These are phyloP conservation scores for Euura saliciscinereae DNA, from an alignment of 1,140 invertebrate genomes.

Conservation along the genomic window DNA sequence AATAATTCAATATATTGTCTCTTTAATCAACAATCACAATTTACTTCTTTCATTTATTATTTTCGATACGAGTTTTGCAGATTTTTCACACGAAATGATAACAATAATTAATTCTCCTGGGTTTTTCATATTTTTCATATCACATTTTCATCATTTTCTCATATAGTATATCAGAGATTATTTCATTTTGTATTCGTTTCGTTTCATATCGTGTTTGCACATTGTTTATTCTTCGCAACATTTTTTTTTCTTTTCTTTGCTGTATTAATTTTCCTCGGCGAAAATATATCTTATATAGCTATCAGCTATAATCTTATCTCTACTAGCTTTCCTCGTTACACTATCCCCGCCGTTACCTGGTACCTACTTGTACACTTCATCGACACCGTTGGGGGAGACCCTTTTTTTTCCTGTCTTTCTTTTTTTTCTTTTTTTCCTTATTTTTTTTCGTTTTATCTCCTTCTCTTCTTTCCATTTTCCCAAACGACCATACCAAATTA, in stretches of 20 bases:
- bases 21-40: too few relatives aligned
- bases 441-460: not conserved
- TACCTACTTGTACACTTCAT: not conserved
- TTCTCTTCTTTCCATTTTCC: slow-evolving; percentile 11
- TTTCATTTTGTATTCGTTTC: too few relatives aligned
- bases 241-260: not conserved
- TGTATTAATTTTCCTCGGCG: not conserved
- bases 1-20: too few relatives aligned
- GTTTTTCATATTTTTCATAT: too few relatives aligned
- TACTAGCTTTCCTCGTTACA: not conserved
- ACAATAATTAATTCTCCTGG: too few relatives aligned
- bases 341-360: not conserved
- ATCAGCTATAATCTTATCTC: not conserved
- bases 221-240: not conserved
- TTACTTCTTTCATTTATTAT: too few relatives aligned
- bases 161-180: too few relatives aligned
- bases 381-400: not conserved
- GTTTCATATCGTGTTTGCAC: too few relatives aligned
- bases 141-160: too few relatives aligned
- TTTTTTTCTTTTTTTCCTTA: not conserved
- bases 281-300: not conserved
- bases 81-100: too few relatives aligned
- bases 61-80: too few relatives aligned
- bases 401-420: not conserved
- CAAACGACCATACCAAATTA: slow-evolving; percentile 14